phyloP scores from a whole-genome alignment of 2,888 invertebrate genomes.

The Ctena decussata region DNA sequence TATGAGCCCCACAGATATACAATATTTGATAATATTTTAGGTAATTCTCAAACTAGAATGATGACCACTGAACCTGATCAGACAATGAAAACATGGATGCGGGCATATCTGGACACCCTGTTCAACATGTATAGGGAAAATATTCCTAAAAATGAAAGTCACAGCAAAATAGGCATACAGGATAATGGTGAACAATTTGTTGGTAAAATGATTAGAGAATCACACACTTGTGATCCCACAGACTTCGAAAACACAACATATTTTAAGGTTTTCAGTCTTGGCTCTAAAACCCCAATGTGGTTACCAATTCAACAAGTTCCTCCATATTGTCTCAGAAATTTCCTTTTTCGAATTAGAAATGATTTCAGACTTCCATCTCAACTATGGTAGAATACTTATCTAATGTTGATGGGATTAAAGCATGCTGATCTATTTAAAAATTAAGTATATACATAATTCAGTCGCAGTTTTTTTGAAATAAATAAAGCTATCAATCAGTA shows the following conservation, averaged over 20 bases:
- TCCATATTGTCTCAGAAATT: background rate
- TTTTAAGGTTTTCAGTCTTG: background rate
- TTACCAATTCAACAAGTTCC: background rate
- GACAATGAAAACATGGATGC: no score
- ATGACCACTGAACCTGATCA: no score
- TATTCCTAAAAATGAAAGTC: background rate
- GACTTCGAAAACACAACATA: background rate
- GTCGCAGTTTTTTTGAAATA: no score
- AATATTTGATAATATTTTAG: no score
- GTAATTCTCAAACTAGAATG: no score
- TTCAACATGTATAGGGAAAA: background rate
- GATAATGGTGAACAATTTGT: background rate
- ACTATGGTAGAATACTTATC: no score
- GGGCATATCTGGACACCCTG: background rate
- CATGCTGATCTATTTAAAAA: no score
- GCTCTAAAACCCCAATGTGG: background rate
- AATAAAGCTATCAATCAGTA: no score
- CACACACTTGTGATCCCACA: background rate
- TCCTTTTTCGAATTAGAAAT: background rate
- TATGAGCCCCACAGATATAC: no score
- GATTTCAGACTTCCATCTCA: no score
- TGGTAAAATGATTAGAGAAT: constrained; percentile 4
- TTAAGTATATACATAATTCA: no score
- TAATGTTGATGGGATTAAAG: no score
- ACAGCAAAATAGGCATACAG: background rate